phyloP scores from a whole-genome alignment of 2,797 vertebrate species.

The Coendou prehensilis region DNA sequence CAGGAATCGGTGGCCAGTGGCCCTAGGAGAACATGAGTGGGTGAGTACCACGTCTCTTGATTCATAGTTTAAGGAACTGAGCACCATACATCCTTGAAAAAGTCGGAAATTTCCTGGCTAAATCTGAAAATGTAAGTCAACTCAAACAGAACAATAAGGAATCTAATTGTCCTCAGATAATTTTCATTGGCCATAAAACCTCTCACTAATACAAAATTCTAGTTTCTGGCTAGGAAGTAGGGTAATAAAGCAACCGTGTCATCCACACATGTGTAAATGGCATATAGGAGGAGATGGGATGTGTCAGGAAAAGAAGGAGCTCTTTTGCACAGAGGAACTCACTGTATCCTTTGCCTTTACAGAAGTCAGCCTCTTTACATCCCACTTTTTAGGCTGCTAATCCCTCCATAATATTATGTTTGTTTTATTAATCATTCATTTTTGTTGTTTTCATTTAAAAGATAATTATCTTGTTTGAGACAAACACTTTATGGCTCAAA shows the following conservation, averaged over 20 bases:
- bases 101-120: conserved; percentile 51
- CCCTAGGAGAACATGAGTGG: background rate
- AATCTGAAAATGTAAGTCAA: conserved; percentile 58
- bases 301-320: background rate
- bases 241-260: background rate
- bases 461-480: conserved; percentile 8
- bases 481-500: background rate
- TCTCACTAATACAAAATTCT: conserved; percentile 28
- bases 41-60: conserved; percentile 5
- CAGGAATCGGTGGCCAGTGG: background rate
- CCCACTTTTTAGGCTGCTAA: background rate
- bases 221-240: conserved; percentile 57
- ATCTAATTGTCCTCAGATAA: background rate
- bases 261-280: background rate
- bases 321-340: background rate
- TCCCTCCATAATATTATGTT: background rate
- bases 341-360: background rate
- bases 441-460: conserved; percentile 51
- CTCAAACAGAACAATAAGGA: conserved; percentile 41
- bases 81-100: background rate
- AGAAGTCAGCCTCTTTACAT: background rate
- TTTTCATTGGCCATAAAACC: conserved; percentile 58
- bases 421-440: background rate
- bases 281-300: background rate
- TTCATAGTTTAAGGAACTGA: conserved; percentile 23